A percentile compares a stretch with the other conserved stretches of the same genome.
Conservation (phyloP, 2,797 vertebrate species). For the Erithacus rubecula region DNA sequence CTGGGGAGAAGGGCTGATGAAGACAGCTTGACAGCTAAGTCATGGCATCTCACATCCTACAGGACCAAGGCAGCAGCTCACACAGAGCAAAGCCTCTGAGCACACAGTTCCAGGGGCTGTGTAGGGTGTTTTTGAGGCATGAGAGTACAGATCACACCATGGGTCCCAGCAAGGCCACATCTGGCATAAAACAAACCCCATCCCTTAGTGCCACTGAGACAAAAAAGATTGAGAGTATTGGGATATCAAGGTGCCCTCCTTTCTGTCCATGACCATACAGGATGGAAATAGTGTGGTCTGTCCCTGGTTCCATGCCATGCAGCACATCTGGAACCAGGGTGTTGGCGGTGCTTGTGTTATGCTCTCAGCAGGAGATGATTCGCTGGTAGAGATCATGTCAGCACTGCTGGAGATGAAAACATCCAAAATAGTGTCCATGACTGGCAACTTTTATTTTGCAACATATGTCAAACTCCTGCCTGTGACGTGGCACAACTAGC, state of each 20-base stretch:
- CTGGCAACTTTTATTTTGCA: conserved; percentile 62
- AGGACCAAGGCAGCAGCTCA: not conserved
- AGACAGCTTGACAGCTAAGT: not conserved
- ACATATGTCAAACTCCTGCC: conserved; percentile 34
- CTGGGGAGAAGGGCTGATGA: not conserved
- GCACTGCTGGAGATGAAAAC: conserved; percentile 52
- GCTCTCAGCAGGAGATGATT: conserved; percentile 17
- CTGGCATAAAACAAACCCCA: not conserved
- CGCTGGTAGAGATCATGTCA: conserved; percentile 46
- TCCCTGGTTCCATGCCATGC: conserved; percentile 27
- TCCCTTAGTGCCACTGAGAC: not conserved
- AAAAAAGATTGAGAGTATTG: not conserved
- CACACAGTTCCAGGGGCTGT: not conserved
- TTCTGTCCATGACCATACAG: not conserved
- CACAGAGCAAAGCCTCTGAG: not conserved
- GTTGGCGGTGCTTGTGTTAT: conserved; percentile 21
- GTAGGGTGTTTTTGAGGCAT: not conserved
- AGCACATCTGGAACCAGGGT: conserved; percentile 60
- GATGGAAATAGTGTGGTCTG: not conserved
- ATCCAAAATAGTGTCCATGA: conserved; percentile 41
- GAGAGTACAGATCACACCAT: not conserved
- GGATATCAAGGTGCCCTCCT: not conserved
- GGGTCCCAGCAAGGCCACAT: not conserved
- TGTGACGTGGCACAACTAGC: conserved; percentile 52
- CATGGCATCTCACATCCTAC: not conserved